phyloP scores from a whole-genome alignment of 2,888 invertebrate genomes.

The Lamproptera curius region DNA sequence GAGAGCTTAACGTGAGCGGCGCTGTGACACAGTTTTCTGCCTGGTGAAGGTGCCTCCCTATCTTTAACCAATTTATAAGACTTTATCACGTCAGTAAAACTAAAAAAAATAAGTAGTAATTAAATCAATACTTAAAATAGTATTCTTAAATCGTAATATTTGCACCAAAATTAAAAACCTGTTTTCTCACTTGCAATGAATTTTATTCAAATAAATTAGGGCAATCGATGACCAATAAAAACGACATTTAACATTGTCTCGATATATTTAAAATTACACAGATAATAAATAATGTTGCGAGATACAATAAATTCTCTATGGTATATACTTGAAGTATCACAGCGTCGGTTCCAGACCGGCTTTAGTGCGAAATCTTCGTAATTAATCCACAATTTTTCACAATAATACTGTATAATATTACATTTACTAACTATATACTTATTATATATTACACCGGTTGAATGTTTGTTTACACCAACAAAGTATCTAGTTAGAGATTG shows the following conservation, averaged over 20 bases:
- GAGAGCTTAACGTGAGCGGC: too few relatives aligned
- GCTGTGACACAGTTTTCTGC: too few relatives aligned
- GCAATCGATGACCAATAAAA: constrained; percentile 29
- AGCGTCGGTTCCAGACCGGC: not conserved
- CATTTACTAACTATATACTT: constrained; percentile 6
- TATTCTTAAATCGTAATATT: too few relatives aligned
- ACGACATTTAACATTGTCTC: constrained; percentile 12
- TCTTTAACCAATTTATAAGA: too few relatives aligned
- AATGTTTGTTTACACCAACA: constrained; percentile 21
- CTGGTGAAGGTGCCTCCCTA: too few relatives aligned
- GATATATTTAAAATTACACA: constrained; percentile 13
- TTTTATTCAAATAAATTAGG: constrained; percentile 27
- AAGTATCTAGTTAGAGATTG: constrained; percentile 36
- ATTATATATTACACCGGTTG: constrained; percentile 12
- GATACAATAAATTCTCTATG: constrained; percentile 12
- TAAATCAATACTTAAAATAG: too few relatives aligned
- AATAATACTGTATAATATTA: constrained; percentile 12
- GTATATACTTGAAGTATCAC: constrained; percentile 1
- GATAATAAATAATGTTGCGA: constrained; percentile 8
- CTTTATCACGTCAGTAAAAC: too few relatives aligned
- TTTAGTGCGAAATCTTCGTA: constrained; percentile 8
- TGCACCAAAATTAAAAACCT: not conserved
- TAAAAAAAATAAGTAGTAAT: too few relatives aligned
- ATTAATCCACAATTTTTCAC: constrained; percentile 1
- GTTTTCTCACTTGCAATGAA: not conserved